Percentiles rank a stretch among this genome's conserved stretches.
phyloP scores from a whole-genome alignment of 2,113 vertebrate species.

The Pimephales promelas region DNA sequence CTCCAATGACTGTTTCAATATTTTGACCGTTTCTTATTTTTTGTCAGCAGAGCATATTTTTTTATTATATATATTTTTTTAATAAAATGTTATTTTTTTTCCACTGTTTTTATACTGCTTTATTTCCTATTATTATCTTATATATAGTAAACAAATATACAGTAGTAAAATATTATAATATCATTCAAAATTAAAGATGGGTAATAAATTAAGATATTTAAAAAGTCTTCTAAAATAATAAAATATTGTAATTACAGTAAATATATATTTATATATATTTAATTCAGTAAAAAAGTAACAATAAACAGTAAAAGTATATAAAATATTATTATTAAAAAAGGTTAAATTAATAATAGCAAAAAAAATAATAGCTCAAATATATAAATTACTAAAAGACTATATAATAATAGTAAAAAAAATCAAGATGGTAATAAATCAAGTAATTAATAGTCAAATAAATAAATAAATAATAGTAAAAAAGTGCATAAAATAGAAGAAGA shows the following conservation, averaged over 20 bases:
- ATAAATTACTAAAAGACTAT: not conserved
- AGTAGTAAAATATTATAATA: not conserved
- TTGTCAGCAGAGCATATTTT: not conserved
- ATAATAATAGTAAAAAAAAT: too few species aligned
- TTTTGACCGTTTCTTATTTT: not conserved
- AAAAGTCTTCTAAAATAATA: not conserved
- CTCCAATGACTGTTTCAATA: not conserved
- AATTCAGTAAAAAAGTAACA: not conserved
- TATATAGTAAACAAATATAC: not conserved
- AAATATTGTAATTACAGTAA: not conserved
- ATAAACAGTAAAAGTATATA: not conserved
- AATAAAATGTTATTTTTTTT: too few species aligned
- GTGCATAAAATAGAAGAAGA: too few species aligned
- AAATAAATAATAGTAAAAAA: too few species aligned
- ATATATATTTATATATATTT: too few species aligned
- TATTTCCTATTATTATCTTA: too few species aligned
- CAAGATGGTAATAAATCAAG: too few species aligned
- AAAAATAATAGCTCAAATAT: not conserved
- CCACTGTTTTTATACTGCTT: too few species aligned
- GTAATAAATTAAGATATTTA: not conserved
- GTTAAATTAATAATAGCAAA: not conserved
- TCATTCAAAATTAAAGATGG: not conserved
- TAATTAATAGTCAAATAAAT: too few species aligned
- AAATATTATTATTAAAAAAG: not conserved
- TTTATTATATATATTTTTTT: too few species aligned